Evolutionary conservation across 2,888 invertebrate genomes (phyloP).

Genomic region (Dysmachus trigonus): DNA sequence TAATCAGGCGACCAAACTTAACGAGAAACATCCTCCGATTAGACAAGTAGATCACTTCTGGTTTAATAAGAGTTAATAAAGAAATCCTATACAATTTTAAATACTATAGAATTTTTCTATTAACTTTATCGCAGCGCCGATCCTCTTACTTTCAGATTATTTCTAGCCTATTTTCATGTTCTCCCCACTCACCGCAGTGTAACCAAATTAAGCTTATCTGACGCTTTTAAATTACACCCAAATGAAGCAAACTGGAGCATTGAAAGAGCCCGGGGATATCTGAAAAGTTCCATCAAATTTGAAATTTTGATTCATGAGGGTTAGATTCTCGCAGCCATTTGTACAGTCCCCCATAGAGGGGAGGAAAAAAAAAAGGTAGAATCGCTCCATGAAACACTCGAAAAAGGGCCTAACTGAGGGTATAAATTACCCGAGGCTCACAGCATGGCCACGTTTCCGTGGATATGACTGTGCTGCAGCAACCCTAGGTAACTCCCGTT

Average conservation of each 20-base stretch:
- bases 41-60: too few species aligned
- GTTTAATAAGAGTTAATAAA: too few species aligned
- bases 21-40: too few species aligned
- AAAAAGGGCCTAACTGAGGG: conserved; percentile 18
- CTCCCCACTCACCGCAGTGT: background rate
- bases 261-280: background rate
- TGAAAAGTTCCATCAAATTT: conserved; percentile 16
- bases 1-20: too few species aligned
- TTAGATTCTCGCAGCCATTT: background rate
- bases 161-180: background rate
- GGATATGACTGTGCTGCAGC: background rate
- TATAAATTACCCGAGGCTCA: background rate
- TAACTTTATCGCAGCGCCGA: too few species aligned
- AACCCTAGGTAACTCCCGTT: background rate
- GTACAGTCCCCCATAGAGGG: background rate
- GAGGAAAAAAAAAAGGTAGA: background rate
- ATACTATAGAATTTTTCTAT: too few species aligned
- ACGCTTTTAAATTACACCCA: background rate
- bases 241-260: background rate
- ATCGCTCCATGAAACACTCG: background rate
- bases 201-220: conserved; percentile 14
- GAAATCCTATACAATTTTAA: too few species aligned
- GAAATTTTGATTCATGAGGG: conserved; percentile 28
- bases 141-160: background rate
- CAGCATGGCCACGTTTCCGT: background rate